Conservation (phyloP, 2,797 vertebrate genomes). For the Sebastes steindachneri region DNA sequence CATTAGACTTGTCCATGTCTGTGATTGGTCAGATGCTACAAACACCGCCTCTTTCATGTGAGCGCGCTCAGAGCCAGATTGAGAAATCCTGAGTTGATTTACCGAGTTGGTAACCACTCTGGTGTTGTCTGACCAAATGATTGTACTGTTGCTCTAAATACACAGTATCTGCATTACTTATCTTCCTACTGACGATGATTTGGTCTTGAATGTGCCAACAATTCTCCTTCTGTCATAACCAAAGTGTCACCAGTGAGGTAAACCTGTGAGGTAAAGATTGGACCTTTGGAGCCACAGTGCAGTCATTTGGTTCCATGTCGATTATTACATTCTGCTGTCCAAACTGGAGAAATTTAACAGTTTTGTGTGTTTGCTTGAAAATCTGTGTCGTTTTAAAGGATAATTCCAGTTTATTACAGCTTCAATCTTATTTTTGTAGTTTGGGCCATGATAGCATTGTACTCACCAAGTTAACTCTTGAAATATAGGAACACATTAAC, state of each 20-base stretch:
- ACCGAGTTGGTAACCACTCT: too few relatives aligned
- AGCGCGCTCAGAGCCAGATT: too few relatives aligned
- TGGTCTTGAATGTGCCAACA: too few relatives aligned
- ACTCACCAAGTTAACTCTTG: not conserved
- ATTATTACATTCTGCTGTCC: not conserved
- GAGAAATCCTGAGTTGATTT: too few relatives aligned
- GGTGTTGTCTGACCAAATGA: too few relatives aligned
- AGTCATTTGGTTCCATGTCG: not conserved
- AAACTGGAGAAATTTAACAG: not conserved
- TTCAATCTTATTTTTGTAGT: not conserved
- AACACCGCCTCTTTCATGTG: too few relatives aligned
- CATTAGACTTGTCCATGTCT: too few relatives aligned
- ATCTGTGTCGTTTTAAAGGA: not conserved
- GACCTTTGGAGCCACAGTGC: not conserved
- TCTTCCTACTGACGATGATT: not conserved
- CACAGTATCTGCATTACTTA: not conserved
- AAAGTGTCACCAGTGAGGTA: not conserved
- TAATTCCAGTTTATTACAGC: not conserved
- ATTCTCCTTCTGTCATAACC: not conserved
- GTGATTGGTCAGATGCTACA: too few relatives aligned
- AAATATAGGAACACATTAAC: too few relatives aligned
- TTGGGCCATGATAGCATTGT: not conserved
- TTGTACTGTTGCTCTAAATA: not conserved
- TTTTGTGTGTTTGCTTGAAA: too few relatives aligned
- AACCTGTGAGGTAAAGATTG: not conserved